These are phyloP conservation scores for Pyrocephalus nanus DNA, from an alignment of 2,797 vertebrate species.

Conservation along the genomic window DNA sequence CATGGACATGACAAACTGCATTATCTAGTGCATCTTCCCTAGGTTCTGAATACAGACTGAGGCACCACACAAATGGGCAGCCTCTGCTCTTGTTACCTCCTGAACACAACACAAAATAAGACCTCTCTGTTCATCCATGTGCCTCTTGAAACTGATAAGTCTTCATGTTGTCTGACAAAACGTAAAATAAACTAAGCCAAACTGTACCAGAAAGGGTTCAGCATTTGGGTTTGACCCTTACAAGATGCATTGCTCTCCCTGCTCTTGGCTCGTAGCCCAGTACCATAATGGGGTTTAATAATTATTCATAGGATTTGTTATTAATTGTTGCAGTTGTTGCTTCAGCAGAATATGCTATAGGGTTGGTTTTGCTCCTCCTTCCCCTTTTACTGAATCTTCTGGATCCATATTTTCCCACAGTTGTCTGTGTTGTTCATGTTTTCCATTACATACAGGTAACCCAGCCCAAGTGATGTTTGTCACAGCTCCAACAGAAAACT, in stretches of 20 bases:
- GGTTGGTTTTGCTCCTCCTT: not conserved
- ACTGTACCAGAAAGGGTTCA: not conserved
- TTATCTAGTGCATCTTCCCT: not conserved
- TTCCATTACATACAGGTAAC: not conserved
- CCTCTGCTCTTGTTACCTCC: not conserved
- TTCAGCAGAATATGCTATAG: not conserved
- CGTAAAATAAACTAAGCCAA: not conserved
- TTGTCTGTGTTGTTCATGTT: not conserved
- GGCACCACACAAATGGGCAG: not conserved
- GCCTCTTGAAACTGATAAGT: not conserved
- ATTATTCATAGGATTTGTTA: not conserved
- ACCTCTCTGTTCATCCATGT: not conserved
- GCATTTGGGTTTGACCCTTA: not conserved
- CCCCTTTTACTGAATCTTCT: not conserved
- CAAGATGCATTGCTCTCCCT: not conserved
- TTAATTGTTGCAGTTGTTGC: not conserved
- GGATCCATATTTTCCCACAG: not conserved
- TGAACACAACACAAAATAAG: not conserved
- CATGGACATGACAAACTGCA: not conserved
- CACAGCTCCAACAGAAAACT: not conserved
- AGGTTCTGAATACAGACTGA: not conserved
- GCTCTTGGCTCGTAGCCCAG: not conserved
- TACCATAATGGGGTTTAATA: not conserved
- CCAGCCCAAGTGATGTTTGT: not conserved
- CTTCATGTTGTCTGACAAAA: not conserved